Evolutionary conservation across 2,113 vertebrate genomes (phyloP), one percentile per base, ranked within the genome.

Genomic region (Ochotona princeps): DNA sequence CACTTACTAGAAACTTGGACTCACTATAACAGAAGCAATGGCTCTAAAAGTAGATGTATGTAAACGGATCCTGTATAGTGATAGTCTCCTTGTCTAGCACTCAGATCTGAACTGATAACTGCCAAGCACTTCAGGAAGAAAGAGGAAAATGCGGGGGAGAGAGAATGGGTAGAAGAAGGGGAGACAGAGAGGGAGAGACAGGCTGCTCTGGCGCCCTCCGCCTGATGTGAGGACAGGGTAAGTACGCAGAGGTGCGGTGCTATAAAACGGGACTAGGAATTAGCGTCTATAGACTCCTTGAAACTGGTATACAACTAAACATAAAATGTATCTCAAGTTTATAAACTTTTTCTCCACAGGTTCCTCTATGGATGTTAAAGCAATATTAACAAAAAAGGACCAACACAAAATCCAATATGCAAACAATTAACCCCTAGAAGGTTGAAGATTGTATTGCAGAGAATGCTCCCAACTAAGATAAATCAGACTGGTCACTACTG

Each of bases 281-380:
- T 69, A 83, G 70, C 12, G 35, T 44, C 38, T 25, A 89, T 74
- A 47, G 18, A 67, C 11, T 67, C 94, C 89, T 94, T 47, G 70
- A 78, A 87, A 89, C 18, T 26, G 7, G 63, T 93, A 26, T 73
- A 44, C 47, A 92, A 74, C 14, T 66, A 91, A 93, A 51, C 30
- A 73, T 63, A 72, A 70, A 75, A 87, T 8, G 76, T 18, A 74
- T 54, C 32, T 51, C 25, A 78, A 73, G 63, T 89, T 72, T 32
- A 1, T 49, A 84, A 74, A 26, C 21, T 60, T 73, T 74, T 92
- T 47, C 28, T 90, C 35, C 38, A 26, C 72, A 86, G 20, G n/a
- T 54, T 25, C 1, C 20, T 54, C 21, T 49, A 20, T 8, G 13
- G 38, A 82, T 7, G 89, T 3, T 81, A n/a, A 60, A 57, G 7